Conservation (phyloP, 2,888 invertebrate genomes). For the Drosophila rubida region DNA sequence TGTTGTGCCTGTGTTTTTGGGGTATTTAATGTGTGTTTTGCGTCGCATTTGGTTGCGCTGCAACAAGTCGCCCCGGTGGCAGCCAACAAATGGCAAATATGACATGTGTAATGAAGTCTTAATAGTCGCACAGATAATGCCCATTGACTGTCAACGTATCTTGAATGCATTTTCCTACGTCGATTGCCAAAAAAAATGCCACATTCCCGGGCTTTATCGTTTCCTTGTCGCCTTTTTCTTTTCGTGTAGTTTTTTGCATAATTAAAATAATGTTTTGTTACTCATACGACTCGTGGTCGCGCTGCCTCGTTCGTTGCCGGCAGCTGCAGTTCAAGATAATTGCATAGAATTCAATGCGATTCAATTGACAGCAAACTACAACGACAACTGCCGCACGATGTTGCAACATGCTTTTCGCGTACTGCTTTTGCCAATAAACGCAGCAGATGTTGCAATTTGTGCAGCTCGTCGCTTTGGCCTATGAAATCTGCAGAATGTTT, state of each 20-base stretch:
- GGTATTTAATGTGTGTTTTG: constrained; percentile 64
- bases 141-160: constrained; percentile 53
- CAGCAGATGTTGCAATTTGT: constrained; percentile 36
- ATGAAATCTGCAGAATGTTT: constrained; percentile 17
- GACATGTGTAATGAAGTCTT: constrained; percentile 82
- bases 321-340: constrained; percentile 52
- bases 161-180: constrained; percentile 35
- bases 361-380: constrained; percentile 35
- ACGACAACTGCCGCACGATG: constrained; percentile 4
- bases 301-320: constrained; percentile 8
- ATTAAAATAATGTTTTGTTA: constrained; percentile 71
- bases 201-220: constrained; percentile 27
- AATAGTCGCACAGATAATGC: constrained; percentile 72
- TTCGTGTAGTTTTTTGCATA: constrained; percentile 47
- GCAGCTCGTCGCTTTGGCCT: constrained; percentile 15
- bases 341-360: constrained; percentile 41
- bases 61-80: constrained; percentile 35
- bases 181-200: constrained; percentile 60
- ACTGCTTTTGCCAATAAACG: not conserved
- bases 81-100: constrained; percentile 69
- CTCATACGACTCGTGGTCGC: constrained; percentile 69
- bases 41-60: constrained; percentile 21
- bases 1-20: constrained; percentile 1
- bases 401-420: not conserved
- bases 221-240: constrained; percentile 3